Evolutionary conservation across 2,797 vertebrate genomes (phyloP), one percentile per base, ranked within the genome.

Genomic region (Onychomys leucogaster): DNA sequence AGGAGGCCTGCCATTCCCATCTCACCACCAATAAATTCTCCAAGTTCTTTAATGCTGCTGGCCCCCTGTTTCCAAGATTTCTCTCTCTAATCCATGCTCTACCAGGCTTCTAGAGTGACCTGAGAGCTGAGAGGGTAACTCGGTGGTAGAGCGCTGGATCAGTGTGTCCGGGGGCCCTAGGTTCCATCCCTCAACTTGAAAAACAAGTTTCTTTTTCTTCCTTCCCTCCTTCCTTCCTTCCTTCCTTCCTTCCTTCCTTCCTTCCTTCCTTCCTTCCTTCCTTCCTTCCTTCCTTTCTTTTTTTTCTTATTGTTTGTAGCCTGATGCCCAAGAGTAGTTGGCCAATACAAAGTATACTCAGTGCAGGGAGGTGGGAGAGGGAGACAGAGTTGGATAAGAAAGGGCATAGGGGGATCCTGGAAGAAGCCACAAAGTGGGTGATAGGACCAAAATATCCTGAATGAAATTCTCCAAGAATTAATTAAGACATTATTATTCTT

Each of bases 241-340:
- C 2, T 6, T 1, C 59, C 13, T 19, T 57, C 21, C 13, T 19
- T 57, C 21, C 17, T 19, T 63, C 3, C 2, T 6, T 1, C 59
- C n/a, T n/a, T n/a, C 8, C 21, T n/a, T 52, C 9, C 2, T n/a
- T 59, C 5, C 6, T 4, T 19, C 21, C 13, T 19, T 57, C 21
- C 13, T 19, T 57, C 21, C 17, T 19, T 63, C 3, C 2, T 6
- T 1, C 59, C n/a, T 7, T 11, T 43, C 43, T 27, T 25, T 6
- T 27, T 57, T 59, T 19, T 11, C 19, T 23, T 80, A 81, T 32
- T 46, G 82, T 34, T 32, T 32, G 59, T 84, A 59, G 29, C 41
- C 61, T 84, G 41, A 49, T 23, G 43, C 41, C 29, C 41, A 82
- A 82, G 23, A 29, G 37, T 8, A 82, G 13, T 61, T 82, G 41